Conservation (phyloP, 2,113 vertebrate genomes). For the Maccullochella peelii region DNA sequence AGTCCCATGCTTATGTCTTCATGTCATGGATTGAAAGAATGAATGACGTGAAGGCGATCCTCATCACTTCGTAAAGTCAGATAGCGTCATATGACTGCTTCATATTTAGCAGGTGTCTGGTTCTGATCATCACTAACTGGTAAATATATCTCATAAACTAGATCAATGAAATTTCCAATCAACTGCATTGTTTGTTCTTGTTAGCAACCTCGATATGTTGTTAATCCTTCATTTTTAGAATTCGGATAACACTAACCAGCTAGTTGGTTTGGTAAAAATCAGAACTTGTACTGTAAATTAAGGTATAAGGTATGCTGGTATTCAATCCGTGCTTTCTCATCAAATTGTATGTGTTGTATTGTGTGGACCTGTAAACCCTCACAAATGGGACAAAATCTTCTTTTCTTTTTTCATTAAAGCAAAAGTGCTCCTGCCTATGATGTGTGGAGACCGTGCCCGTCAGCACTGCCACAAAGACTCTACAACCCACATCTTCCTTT, state of each 20-base stretch:
- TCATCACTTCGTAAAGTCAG: no score
- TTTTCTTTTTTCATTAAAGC: not conserved
- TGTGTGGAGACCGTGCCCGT: not conserved
- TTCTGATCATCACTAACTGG: not conserved
- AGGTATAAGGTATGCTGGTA: not conserved
- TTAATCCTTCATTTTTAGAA: no score
- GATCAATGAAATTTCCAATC: not conserved
- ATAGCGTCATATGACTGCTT: not conserved
- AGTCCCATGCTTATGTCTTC: not conserved
- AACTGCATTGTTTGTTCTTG: not conserved
- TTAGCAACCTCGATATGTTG: not conserved
- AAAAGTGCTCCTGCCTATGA: not conserved
- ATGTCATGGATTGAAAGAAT: not conserved
- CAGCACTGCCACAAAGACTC: not conserved
- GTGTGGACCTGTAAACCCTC: not conserved
- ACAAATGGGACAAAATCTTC: not conserved
- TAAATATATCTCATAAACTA: not conserved
- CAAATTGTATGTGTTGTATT: not conserved
- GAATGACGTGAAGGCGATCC: no score
- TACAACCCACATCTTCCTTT: slow-evolving; percentile 1
- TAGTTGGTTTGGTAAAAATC: not conserved
- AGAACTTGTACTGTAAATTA: not conserved
- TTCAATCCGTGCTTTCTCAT: not conserved
- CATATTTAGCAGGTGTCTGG: not conserved
- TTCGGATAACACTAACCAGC: not conserved